Evolutionary conservation across 2,888 invertebrate species (phyloP).

Genomic region (Elmis aenea): DNA sequence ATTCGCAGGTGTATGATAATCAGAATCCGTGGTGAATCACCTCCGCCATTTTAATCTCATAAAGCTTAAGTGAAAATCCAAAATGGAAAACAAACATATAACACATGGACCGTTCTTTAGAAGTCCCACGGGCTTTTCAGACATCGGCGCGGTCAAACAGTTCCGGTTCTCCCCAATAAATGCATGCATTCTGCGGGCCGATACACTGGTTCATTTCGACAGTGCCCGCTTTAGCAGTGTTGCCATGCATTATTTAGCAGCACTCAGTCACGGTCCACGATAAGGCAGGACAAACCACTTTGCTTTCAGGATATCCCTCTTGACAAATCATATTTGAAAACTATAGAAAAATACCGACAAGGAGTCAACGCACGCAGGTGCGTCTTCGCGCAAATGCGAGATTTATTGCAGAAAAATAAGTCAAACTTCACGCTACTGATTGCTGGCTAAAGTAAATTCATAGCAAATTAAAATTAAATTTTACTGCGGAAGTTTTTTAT

Average conservation of each 20-base stretch:
- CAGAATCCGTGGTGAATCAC: too few species aligned
- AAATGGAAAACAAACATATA: slow-evolving; percentile 24
- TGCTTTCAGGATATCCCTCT: slow-evolving; percentile 17
- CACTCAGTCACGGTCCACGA: slow-evolving; percentile 33
- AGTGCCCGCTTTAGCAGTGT: slow-evolving; percentile 25
- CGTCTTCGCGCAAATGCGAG: too few species aligned
- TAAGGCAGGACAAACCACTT: slow-evolving; percentile 29
- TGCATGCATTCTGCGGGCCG: slow-evolving; percentile 24
- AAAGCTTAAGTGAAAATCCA: slow-evolving; percentile 24
- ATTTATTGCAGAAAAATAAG: too few species aligned
- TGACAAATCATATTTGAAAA: slow-evolving; percentile 23
- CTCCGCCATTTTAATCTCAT: slow-evolving; percentile 20
- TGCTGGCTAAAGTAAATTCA: too few species aligned
- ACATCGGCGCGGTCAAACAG: slow-evolving; percentile 25
- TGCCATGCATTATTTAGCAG: slow-evolving; percentile 32
- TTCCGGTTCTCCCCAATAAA: slow-evolving; percentile 24
- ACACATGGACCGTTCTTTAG: slow-evolving; percentile 25
- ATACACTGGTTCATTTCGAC: slow-evolving; percentile 20
- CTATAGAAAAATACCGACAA: background rate
- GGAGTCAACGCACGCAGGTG: too few species aligned
- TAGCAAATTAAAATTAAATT: too few species aligned
- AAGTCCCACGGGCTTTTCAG: slow-evolving; percentile 28
- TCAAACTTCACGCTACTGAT: too few species aligned
- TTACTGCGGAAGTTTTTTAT: too few species aligned
- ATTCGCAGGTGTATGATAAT: too few species aligned